Evolutionary conservation across 2,888 invertebrate genomes (phyloP).

Genomic region (Choristoneura rosaceana): DNA sequence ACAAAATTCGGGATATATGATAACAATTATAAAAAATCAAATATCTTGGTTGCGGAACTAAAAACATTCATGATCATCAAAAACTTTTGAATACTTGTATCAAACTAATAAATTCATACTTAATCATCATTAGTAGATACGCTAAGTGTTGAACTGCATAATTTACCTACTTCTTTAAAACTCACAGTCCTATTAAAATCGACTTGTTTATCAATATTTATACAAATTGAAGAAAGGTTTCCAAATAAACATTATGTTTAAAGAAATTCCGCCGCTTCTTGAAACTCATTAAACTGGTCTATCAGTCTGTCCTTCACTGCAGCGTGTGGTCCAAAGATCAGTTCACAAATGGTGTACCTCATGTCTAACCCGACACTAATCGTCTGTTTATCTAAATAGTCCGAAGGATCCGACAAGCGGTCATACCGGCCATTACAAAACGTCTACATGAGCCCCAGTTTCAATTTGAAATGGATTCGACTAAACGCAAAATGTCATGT

Average conservation of each 20-base stretch:
- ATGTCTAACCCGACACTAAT: constrained; percentile 24
- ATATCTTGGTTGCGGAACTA: constrained; percentile 2
- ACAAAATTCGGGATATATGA: constrained; percentile 16
- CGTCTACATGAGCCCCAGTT: not conserved
- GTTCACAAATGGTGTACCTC: constrained; percentile 16
- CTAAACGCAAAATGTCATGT: constrained; percentile 9
- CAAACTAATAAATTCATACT: no score
- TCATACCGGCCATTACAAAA: not conserved
- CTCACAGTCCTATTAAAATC: constrained; percentile 5
- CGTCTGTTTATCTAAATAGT: constrained; percentile 25
- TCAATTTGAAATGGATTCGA: not conserved
- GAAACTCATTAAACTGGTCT: constrained; percentile 22
- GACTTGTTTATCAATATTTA: constrained; percentile 36
- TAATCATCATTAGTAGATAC: not conserved
- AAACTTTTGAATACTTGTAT: not conserved
- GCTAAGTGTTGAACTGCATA: not conserved
- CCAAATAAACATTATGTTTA: constrained; percentile 11
- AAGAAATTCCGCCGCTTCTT: constrained; percentile 25
- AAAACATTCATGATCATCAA: not conserved
- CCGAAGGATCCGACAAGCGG: not conserved
- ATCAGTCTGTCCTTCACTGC: constrained; percentile 2
- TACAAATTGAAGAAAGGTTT: constrained; percentile 24
- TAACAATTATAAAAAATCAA: constrained; percentile 24
- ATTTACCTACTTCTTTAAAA: constrained; percentile 23
- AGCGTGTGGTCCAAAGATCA: constrained; percentile 32